phyloP scores from a whole-genome alignment of 2,888 invertebrate genomes.

The Ceriagrion tenellum region DNA sequence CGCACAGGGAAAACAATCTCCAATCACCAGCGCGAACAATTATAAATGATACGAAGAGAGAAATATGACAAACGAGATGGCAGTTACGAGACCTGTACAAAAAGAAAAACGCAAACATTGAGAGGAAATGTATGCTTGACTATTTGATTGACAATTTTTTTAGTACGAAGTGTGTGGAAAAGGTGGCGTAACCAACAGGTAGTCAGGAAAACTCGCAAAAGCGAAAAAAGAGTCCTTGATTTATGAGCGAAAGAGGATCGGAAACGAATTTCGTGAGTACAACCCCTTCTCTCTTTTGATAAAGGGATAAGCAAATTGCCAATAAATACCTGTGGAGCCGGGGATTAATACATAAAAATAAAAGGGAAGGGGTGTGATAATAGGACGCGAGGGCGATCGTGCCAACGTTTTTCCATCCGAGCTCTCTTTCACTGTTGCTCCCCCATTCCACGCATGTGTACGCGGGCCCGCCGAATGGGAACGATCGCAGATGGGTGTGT shows the following conservation, averaged over 20 bases:
- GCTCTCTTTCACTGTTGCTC: background rate
- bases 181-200: background rate
- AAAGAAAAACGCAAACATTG: background rate
- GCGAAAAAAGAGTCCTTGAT: background rate
- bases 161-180: too few relatives aligned
- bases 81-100: too few relatives aligned
- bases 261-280: background rate
- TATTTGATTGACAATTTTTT: too few relatives aligned
- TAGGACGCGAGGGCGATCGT: background rate
- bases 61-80: too few relatives aligned
- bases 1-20: background rate
- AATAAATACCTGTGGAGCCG: constrained; percentile 9
- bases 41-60: background rate
- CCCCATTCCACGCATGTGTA: background rate
- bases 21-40: background rate
- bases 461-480: too few relatives aligned
- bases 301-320: background rate
- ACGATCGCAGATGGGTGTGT: too few relatives aligned
- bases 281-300: background rate
- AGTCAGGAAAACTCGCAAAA: background rate
- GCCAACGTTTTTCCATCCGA: background rate
- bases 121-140: background rate
- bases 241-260: background rate
- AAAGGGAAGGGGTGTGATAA: background rate
- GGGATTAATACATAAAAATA: background rate